phyloP scores from a whole-genome alignment of 2,113 vertebrate species.

The Podarcis cretensis region DNA sequence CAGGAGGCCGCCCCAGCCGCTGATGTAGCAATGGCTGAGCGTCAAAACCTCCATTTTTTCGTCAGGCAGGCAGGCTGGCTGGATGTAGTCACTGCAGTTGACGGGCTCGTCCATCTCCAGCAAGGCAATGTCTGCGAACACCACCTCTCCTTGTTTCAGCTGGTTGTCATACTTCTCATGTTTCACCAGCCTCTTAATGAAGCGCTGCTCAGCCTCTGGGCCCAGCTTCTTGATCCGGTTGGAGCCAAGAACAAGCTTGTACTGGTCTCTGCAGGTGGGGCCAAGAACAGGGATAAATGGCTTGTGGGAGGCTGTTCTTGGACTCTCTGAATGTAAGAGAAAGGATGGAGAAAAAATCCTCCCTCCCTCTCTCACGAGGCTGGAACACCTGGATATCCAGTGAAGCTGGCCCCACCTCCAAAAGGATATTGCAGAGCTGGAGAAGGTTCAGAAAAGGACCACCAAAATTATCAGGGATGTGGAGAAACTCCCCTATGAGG shows the following conservation, averaged over 20 bases:
- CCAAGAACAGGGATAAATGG: background rate
- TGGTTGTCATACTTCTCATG: background rate
- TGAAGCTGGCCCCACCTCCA: too few species aligned
- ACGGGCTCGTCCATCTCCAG: slow-evolving; percentile 6
- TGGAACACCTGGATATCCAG: too few species aligned
- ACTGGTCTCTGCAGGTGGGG: background rate
- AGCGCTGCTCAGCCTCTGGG: background rate
- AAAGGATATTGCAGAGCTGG: too few species aligned
- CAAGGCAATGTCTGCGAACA: slow-evolving; percentile 1
- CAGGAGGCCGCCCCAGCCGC: slow-evolving; percentile 27
- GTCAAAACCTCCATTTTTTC: background rate
- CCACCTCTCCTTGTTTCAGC: too few species aligned
- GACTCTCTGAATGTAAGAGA: too few species aligned
- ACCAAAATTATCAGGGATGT: too few species aligned
- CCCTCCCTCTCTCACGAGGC: too few species aligned
- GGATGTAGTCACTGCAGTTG: slow-evolving; percentile 20
- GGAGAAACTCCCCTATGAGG: too few species aligned
- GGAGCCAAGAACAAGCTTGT: slow-evolving; percentile 61
- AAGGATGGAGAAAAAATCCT: too few species aligned
- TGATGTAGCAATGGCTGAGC: slow-evolving; percentile 23
- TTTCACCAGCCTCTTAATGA: slow-evolving; percentile 15
- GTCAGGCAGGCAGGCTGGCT: slow-evolving; percentile 32
- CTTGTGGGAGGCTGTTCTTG: background rate
- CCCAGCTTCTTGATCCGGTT: slow-evolving; percentile 31
- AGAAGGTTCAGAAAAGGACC: too few species aligned